Base-by-base conservation (phyloP, 2,888 invertebrate genomes). In the Rhagonycha fulva region DNA sequence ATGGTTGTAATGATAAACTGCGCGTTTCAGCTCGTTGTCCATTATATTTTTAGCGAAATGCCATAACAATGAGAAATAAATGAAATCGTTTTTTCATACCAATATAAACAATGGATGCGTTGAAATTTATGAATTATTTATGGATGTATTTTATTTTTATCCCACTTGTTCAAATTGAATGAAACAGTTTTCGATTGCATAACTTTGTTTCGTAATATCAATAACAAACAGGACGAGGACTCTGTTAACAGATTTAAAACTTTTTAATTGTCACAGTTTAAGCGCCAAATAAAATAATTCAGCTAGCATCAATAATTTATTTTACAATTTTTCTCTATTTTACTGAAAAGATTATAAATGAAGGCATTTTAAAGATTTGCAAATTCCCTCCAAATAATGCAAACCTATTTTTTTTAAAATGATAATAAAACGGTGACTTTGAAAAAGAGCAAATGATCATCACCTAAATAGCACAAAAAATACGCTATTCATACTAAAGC, bases 1-100 rank as follows among this genome's bases (percentile, higher is more conserved):
- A 84, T 84, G 80, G 83, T 77, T 78, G 81, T 82, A 83, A 83
- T 84, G 84, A 84, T 83, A 82, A 82, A 83, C 82, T 82, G 82
- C 79, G 79, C 82, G 80, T 81, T 83, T 81, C 82, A 80, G 75
- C 75, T 79, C 78, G 81, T 81, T 82, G 82, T 84, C 83, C 83
- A 84, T 84, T 83, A 83, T 82, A 84, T 82, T 82, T 83, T 83
- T 83, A 82, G 82, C 81, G 78, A 79, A 79, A 80, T 83, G 80
- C 79, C 77, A 79, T 81, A 81, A 83, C 83, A 82, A 83, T 83
- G 82, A 82, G 81, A 83, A 79, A 82, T 81, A 80, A 83, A 83
- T 82, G 83, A 81, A 83, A 83, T 82, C 81, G 81, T 83, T 80
- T 82, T 81, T 81, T 81, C 79, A 79, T 80, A 78, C 74, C 76